Percentiles rank a stretch among this genome's conserved stretches.
These are phyloP conservation scores for Pteria penguin DNA, from an alignment of 2,888 invertebrate genomes.

Conservation along the genomic window DNA sequence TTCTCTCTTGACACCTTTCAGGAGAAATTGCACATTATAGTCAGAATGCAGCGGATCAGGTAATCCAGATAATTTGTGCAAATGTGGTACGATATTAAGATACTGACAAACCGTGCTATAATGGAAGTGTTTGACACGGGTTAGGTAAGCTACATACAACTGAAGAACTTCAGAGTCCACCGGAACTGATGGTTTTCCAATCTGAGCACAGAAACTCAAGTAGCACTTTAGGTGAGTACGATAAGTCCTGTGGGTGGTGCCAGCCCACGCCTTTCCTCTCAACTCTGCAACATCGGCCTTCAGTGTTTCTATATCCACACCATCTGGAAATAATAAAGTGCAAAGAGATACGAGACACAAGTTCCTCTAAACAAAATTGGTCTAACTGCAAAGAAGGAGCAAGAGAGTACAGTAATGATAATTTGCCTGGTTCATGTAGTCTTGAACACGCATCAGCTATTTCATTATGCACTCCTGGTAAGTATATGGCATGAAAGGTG, in stretches of 20 bases:
- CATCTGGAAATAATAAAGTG: no score
- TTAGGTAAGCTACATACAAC: slow-evolving; percentile 10
- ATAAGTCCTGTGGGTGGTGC: neutral
- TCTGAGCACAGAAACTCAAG: no score
- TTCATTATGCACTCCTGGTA: slow-evolving; percentile 7
- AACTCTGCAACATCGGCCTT: slow-evolving; percentile 10
- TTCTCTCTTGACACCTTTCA: slow-evolving; percentile 24
- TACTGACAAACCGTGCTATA: no score
- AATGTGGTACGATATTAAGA: slow-evolving; percentile 16
- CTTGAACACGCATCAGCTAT: slow-evolving; percentile 11
- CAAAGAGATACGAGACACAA: no score
- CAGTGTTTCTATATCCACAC: no score
- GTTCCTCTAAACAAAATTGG: no score
- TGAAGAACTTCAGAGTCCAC: no score
- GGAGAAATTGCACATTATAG: slow-evolving; percentile 1
- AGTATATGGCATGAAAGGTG: neutral
- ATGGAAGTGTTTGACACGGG: neutral
- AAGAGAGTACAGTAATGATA: no score
- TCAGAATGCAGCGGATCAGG: slow-evolving; percentile 1
- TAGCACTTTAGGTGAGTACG: no score
- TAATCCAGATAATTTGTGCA: slow-evolving; percentile 11
- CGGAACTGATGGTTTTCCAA: no score
- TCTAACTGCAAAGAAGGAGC: no score
- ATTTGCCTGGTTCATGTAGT: slow-evolving; percentile 21
- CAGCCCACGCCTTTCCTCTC: slow-evolving; percentile 10